Evolutionary conservation across 2,113 vertebrate genomes (phyloP), one percentile per base, ranked within the genome.

Genomic region (Apus apus): DNA sequence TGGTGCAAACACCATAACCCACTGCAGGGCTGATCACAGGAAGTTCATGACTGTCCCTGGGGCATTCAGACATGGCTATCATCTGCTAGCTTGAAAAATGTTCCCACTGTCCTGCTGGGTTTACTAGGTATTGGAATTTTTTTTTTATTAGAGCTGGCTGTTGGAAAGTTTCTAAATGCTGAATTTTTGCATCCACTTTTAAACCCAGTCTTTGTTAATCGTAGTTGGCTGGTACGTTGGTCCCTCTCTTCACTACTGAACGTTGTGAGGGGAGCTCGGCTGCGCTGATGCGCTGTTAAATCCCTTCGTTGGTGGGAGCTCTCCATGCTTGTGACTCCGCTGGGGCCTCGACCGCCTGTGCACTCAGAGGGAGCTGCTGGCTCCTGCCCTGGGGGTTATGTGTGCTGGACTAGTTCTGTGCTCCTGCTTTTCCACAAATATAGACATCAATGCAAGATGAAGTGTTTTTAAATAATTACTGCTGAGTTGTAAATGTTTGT

Each of bases 251-350:
- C 5, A 3, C 38, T 34, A 15, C 2, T 5, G 40, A 43, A 32
- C 45, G 54, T 7, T 64, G 32, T 11, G 71, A 25, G 38, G 23
- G 13, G 18, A 26, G 11, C 43, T 36, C 20, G 12, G 11, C 58
- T 90, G 50, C 5, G 1, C 18, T 85, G 70, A 78, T 56, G 62
- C 38, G 53, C 43, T 67, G 15, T 51, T 75, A 87, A 85, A 89
- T 78, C 82, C 62, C n/a, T 89, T 87, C 48, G 72, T 72, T 71
- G 0, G 0, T 43, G 71, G 85, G 45, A 61, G 23, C 32, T 85
- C 30, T 58, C 82, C 62, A 21, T 78, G 66, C 8, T 51, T 92
- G 71, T 92, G 65, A 26, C 85, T 89, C 75, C 73, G 70, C n/a
- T 32, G 58, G 13, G 61, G 29, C 68, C 77, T 82, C 53, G 65